Evolutionary conservation across 2,113 vertebrate genomes (phyloP), one percentile per base, ranked within the genome.

Genomic region (Pteronura brasiliensis): DNA sequence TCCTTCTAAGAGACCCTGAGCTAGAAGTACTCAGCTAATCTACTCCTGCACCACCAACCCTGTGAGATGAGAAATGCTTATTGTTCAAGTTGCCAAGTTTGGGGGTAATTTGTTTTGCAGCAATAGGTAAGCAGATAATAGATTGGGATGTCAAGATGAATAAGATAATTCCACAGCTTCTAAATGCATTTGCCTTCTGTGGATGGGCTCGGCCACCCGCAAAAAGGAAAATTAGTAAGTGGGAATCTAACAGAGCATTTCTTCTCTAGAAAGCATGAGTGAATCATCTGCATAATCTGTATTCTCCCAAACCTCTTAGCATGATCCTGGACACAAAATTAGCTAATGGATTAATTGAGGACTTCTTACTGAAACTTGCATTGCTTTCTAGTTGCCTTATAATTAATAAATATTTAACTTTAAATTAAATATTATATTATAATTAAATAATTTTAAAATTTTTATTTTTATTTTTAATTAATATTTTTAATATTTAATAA

Each of bases 81-180:
- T 69, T 92, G 77, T 67, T 88, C 86, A 76, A 97, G 65, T 89
- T 89, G 27, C 83, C 57, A 80, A 39, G 36, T 93, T 86, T 92
- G 25, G 34, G 63, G 8, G 11, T 63, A 17, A 84, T 61, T 69
- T 86, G 44, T 69, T 77, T 69, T 65, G 67, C 57, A 86, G 71
- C 23, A 76, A 49, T n/a, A 76, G 72, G 39, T 55, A 76, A 76
- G 31, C 42, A 93, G 52, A 59, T 65, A 76, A 79, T 42, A 90
- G 34, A 82, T 34, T 39, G 84, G n/a, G 29, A 69, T 67, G 29
- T 80, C 34, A 72, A 6, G 31, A 61, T 57, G 18, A 77, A 3
- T 96, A 67, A 90, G 71, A 29, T 65, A 91, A 71, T 0, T 14
- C 25, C 29, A 47, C 25, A 63, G n/a, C 21, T 79, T 92, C 52